phyloP scores from a whole-genome alignment of 2,888 invertebrate species.

The Harpagoxenus sublaevis region DNA sequence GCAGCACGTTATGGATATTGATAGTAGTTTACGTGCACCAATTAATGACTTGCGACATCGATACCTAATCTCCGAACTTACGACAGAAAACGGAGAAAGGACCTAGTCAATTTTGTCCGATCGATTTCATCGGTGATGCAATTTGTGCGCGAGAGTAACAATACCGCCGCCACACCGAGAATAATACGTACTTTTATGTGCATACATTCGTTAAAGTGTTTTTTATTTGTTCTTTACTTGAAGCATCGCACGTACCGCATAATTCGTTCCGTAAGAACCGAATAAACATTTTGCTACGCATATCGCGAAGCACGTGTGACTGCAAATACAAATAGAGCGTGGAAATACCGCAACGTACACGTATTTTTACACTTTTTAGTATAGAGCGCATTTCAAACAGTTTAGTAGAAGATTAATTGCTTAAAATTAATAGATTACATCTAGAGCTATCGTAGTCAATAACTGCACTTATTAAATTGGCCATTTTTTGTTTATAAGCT shows the following conservation, averaged over 20 bases:
- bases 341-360: not conserved
- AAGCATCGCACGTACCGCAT: not conserved
- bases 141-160: not conserved
- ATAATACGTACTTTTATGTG: not conserved
- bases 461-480: not conserved
- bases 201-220: not conserved
- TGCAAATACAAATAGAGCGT: not conserved
- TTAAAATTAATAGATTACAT: not conserved
- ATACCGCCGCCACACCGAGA: not conserved
- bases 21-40: not conserved
- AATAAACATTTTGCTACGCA: slow-evolving; percentile 4
- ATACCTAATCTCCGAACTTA: not conserved
- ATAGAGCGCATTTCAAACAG: not conserved
- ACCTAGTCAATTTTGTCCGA: not conserved
- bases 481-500: not conserved
- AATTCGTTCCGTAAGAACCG: not conserved
- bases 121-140: slow-evolving; percentile 18
- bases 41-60: slow-evolving; percentile 13
- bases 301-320: not conserved
- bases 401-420: not conserved
- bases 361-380: not conserved
- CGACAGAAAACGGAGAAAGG: slow-evolving; percentile 9
- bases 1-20: not conserved
- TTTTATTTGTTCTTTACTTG: slow-evolving; percentile 13
- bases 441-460: not conserved